Conservation (phyloP, 2,888 invertebrate species). For the Globia sparganii region DNA sequence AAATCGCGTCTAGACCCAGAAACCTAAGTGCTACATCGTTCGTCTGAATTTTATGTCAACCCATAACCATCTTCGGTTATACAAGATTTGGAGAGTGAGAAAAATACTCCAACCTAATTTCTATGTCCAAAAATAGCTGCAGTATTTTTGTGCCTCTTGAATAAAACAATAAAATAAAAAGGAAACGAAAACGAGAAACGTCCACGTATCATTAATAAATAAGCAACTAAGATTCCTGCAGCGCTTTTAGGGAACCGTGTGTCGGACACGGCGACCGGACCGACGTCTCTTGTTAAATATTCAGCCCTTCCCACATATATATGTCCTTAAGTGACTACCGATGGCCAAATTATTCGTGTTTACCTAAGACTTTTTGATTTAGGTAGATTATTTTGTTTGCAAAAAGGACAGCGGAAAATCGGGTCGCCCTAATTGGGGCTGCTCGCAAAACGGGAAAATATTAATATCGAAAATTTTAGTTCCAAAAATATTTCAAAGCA, state of each 20-base stretch:
- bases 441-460: slow-evolving; percentile 20
- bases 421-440: slow-evolving; percentile 39
- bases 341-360: slow-evolving; percentile 54
- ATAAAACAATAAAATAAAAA: slow-evolving; percentile 68
- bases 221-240: slow-evolving; percentile 62
- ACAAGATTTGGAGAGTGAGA: slow-evolving; percentile 15
- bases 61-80: slow-evolving; percentile 28
- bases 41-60: slow-evolving; percentile 26
- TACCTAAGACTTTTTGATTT: slow-evolving; percentile 51
- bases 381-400: slow-evolving; percentile 35
- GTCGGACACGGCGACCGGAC: slow-evolving; percentile 45
- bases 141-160: slow-evolving; percentile 55
- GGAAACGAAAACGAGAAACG: slow-evolving; percentile 58
- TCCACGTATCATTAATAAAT: slow-evolving; percentile 66
- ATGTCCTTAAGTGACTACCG: slow-evolving; percentile 61
- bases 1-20: slow-evolving; percentile 13
- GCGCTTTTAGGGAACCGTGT: slow-evolving; percentile 50
- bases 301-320: slow-evolving; percentile 62
- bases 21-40: slow-evolving; percentile 14
- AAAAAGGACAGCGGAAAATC: slow-evolving; percentile 36
- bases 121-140: slow-evolving; percentile 48
- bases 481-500: slow-evolving; percentile 12
- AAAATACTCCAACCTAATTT: slow-evolving; percentile 54
- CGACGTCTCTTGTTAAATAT: slow-evolving; percentile 63
- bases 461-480: slow-evolving; percentile 20